phyloP scores from a whole-genome alignment of 2,888 invertebrate genomes.

The Troides aeacus region DNA sequence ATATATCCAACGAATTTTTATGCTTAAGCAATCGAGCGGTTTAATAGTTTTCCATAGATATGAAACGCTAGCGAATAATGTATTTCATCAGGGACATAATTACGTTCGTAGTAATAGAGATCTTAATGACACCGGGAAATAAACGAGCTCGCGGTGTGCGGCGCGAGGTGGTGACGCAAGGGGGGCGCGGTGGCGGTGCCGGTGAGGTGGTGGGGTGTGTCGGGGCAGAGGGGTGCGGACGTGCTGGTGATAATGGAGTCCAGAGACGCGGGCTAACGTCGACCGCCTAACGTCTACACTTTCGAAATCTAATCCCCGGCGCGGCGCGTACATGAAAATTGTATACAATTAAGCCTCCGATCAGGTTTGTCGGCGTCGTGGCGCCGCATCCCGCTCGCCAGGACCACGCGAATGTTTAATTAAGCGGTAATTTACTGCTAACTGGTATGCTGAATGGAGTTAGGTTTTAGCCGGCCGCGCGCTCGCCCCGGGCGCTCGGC shows the following conservation, averaged over 20 bases:
- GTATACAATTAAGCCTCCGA: slow-evolving; percentile 46
- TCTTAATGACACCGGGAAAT: slow-evolving; percentile 27
- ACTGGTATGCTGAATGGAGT: slow-evolving; percentile 51
- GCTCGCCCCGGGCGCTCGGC: slow-evolving; percentile 41
- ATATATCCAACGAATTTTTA: neutral
- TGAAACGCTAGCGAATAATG: slow-evolving; percentile 18
- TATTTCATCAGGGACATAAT: slow-evolving; percentile 21
- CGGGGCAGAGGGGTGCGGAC: neutral
- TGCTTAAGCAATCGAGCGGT: neutral
- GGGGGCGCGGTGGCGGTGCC: neutral
- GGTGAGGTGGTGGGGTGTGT: too few species aligned
- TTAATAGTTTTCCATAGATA: slow-evolving; percentile 3
- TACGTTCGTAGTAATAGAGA: slow-evolving; percentile 16
- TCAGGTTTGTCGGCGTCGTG: slow-evolving; percentile 36
- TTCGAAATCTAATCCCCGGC: slow-evolving; percentile 41
- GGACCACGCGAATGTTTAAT: slow-evolving; percentile 55
- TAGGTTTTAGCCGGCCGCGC: slow-evolving; percentile 37
- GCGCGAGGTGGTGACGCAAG: neutral
- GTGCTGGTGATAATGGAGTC: slow-evolving; percentile 27
- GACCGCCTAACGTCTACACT: slow-evolving; percentile 38
- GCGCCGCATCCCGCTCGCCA: slow-evolving; percentile 39
- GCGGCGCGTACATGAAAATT: slow-evolving; percentile 46
- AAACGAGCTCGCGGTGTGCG: slow-evolving; percentile 19
- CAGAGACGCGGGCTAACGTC: slow-evolving; percentile 11
- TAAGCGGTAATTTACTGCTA: slow-evolving; percentile 57